Base-by-base conservation (phyloP, 1,140 invertebrate genomes). In the Atta texana region DNA sequence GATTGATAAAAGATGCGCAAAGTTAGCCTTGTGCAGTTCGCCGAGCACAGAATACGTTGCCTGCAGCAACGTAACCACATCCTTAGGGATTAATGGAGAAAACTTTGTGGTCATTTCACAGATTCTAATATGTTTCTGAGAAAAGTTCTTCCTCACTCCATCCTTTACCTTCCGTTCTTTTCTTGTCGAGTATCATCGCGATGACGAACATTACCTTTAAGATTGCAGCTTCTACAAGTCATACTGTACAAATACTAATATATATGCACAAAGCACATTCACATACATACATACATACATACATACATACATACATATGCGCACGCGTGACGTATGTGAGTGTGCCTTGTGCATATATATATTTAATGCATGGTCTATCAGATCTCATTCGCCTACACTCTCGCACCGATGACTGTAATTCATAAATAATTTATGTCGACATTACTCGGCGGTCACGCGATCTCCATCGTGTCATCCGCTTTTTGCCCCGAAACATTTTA, bases 371-470 rank as follows among this genome's bases (percentile, higher is more conserved):
- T 10, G 34, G 16, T 53, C 16, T 21, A 24, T 53, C 49, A 31
- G 18, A 61, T 63, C 66, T 28, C 44, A n/a, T 18, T 31, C 24
- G n/a, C 39, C 14, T 8, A 18, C 10, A 59, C 2, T 28, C 14
- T 14, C 24, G 39, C 59, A 31, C 51, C 21, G 21, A 82, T 39
- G 28, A 49, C 24, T 16, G 31, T 77, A 76, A 87, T 90, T 88
- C 84, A 87, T 90, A 88, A 90, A 90, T 88, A 88, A 90, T 90
- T 86, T 82, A 88, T 77, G 53, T n/a, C 77, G 39, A 86, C 55
- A 55, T 74, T 49, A 74, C 55, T 28, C 34, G 87, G 18, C 64
- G 39, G 76, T 90, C 88, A 88, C 84, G 88, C 88, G 76, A 90
- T 90, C 77, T 31, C 69, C 61, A 88, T 80, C 82, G 82, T 75